Conservation (phyloP, 2,113 vertebrate species). For the Chaetura pelagica region DNA sequence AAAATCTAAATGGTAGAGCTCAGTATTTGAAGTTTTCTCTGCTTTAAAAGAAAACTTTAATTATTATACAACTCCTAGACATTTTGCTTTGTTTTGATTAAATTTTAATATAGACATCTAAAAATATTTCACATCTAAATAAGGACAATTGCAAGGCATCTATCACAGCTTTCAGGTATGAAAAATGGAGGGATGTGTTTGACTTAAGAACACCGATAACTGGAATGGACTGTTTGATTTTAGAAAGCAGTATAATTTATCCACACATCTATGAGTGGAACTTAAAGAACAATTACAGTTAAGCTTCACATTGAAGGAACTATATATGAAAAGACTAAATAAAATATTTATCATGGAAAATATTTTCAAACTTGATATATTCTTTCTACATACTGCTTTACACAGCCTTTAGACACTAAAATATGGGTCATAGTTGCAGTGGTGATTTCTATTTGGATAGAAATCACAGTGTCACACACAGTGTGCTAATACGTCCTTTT, state of each 20-base stretch:
- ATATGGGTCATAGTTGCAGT: not conserved
- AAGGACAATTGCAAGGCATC: not conserved
- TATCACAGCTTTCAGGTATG: not conserved
- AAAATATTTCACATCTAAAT: not conserved
- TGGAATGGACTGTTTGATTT: not conserved
- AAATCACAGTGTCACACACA: not conserved
- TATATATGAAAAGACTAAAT: not conserved
- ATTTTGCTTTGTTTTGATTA: not conserved
- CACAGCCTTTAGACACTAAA: not conserved
- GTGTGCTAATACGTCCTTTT: not conserved
- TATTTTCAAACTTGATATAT: not conserved
- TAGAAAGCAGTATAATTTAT: not conserved
- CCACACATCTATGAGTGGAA: not conserved
- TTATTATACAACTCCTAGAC: not conserved
- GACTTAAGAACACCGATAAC: not conserved
- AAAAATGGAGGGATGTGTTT: not conserved
- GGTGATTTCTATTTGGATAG: not conserved
- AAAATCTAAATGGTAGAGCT: not conserved
- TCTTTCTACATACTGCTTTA: not conserved
- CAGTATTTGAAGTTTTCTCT: not conserved
- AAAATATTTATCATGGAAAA: not conserved
- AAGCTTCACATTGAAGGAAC: not conserved
- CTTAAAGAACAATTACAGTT: not conserved
- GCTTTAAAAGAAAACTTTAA: not conserved
- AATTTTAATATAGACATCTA: not conserved